Evolutionary conservation across 2,888 invertebrate species (phyloP).

Genomic region (Hipparchia semele): DNA sequence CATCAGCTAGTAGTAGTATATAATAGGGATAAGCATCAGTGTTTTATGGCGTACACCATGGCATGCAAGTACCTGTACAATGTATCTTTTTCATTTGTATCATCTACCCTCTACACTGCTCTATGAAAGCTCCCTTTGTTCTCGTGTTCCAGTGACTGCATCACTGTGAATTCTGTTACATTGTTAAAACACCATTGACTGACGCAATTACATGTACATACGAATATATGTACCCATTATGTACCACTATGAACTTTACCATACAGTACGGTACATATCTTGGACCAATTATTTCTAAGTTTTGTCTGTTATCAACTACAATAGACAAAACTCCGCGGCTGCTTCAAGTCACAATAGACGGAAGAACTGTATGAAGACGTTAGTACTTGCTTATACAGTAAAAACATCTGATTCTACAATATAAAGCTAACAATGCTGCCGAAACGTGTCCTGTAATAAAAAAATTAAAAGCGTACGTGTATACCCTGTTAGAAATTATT

Average conservation of each 20-base stretch:
- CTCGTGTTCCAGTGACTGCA: slow-evolving; percentile 42
- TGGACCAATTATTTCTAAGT: neutral
- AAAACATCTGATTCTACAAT: neutral
- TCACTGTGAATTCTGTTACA: slow-evolving; percentile 36
- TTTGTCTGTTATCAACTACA: no score
- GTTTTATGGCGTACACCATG: neutral
- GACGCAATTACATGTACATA: slow-evolving; percentile 28
- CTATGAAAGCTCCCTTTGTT: slow-evolving; percentile 36
- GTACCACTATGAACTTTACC: slow-evolving; percentile 4
- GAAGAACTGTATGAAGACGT: no score
- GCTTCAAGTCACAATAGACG: no score
- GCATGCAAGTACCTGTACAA: neutral
- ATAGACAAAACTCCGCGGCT: no score
- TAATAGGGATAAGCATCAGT: neutral
- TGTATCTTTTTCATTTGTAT: slow-evolving; percentile 28
- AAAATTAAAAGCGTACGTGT: neutral
- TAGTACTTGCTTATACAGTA: no score
- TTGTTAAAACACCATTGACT: slow-evolving; percentile 37
- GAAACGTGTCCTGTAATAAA: slow-evolving; percentile 10
- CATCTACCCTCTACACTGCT: slow-evolving; percentile 34
- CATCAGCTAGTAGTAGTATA: no score
- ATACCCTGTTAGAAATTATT: slow-evolving; percentile 15
- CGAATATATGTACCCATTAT: neutral
- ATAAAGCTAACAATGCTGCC: neutral
- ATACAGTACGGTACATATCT: neutral